Evolutionary conservation across 1,140 invertebrate genomes (phyloP).

Genomic region (Danaus plexippus): DNA sequence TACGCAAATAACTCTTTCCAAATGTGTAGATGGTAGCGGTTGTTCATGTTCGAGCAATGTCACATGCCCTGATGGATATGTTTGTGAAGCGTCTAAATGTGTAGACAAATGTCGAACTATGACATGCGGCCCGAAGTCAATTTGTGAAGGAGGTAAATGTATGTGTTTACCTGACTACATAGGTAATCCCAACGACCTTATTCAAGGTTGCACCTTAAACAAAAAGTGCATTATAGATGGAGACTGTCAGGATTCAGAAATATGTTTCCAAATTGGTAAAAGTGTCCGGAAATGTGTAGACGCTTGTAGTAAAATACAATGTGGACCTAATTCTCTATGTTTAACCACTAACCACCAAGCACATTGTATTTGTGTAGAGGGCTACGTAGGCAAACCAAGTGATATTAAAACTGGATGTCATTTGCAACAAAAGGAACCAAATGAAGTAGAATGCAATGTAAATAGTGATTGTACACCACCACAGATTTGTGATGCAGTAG

Average conservation of each 20-base stretch:
- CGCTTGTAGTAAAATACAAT: constrained; percentile 88
- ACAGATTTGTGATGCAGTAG: constrained; percentile 73
- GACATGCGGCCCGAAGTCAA: constrained; percentile 85
- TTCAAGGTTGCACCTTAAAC: constrained; percentile 78
- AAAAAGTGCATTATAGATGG: constrained; percentile 84
- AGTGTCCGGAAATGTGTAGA: constrained; percentile 86
- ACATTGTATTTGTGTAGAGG: constrained; percentile 86
- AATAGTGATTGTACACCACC: constrained; percentile 80
- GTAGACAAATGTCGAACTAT: constrained; percentile 81
- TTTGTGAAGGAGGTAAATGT: constrained; percentile 85
- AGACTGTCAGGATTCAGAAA: constrained; percentile 85
- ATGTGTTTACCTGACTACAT: constrained; percentile 82
- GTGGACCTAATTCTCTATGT: constrained; percentile 91
- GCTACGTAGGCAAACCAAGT: constrained; percentile 84
- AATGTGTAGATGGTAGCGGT: constrained; percentile 77
- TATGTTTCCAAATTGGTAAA: constrained; percentile 87
- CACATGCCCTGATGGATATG: constrained; percentile 82
- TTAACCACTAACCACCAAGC: constrained; percentile 86
- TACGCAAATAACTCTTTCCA: constrained; percentile 75
- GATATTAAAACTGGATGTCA: constrained; percentile 84
- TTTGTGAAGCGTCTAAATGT: constrained; percentile 80
- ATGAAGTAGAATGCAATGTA: constrained; percentile 75
- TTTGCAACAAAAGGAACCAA: constrained; percentile 72
- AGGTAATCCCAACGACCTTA: constrained; percentile 83
- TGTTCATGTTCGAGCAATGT: constrained; percentile 80